These are phyloP conservation scores for Leptopilina drosophilae DNA, from an alignment of 2,888 invertebrate genomes.

Conservation along the genomic window DNA sequence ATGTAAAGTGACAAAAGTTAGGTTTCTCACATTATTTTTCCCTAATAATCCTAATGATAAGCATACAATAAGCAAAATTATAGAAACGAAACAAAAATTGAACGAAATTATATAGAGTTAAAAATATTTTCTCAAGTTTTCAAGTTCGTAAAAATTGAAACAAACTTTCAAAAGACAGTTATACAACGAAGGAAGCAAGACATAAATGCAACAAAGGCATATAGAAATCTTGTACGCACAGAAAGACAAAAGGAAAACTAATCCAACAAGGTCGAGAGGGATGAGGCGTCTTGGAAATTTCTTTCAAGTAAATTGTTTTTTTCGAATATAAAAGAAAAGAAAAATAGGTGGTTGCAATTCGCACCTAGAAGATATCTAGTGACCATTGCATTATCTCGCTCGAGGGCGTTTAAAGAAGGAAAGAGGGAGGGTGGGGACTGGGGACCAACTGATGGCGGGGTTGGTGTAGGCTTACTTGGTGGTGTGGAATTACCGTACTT, in stretches of 20 bases:
- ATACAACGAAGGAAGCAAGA: not conserved
- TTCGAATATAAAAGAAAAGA: conserved; percentile 18
- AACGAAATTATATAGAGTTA: no score
- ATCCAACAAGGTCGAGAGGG: conserved; percentile 22
- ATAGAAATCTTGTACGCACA: not conserved
- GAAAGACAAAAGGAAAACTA: conserved; percentile 12
- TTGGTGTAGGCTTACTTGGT: conserved; percentile 75
- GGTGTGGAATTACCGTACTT: conserved; percentile 77
- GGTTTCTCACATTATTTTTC: no score
- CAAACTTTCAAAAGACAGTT: no score
- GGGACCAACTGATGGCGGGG: conserved; percentile 54
- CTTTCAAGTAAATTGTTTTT: not conserved
- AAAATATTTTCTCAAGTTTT: no score
- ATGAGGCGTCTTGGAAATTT: not conserved
- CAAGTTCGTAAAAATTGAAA: no score
- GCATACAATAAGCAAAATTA: no score
- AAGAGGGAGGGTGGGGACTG: conserved; percentile 49
- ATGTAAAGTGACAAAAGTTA: no score
- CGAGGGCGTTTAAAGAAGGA: conserved; percentile 62
- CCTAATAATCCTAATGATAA: no score
- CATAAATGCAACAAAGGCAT: conserved; percentile 4
- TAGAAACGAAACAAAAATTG: no score
- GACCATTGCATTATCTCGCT: conserved; percentile 67
- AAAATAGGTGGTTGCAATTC: conserved; percentile 63
- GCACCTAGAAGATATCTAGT: conserved; percentile 70